Evolutionary conservation across 2,113 vertebrate species (phyloP).

Genomic region (Nesogale talazaci): DNA sequence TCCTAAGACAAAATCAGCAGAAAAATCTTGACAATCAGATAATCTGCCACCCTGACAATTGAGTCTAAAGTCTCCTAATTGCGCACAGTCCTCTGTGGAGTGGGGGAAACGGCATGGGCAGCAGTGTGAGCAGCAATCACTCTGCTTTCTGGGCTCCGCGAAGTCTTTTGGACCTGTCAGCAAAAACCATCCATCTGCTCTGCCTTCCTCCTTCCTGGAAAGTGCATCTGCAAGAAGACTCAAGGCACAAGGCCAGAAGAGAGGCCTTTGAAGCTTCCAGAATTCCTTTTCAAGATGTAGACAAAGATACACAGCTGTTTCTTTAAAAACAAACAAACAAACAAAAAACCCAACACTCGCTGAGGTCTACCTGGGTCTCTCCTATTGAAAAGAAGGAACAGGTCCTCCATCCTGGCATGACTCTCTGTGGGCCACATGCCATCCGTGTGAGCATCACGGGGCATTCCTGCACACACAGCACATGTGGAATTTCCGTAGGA

Average conservation of each 20-base stretch:
- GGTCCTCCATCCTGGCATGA: rapidly evolving
- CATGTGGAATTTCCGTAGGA: background rate
- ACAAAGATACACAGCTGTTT: background rate
- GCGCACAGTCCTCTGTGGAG: slow-evolving; percentile 30
- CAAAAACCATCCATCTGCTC: slow-evolving; percentile 49
- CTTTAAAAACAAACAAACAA: background rate
- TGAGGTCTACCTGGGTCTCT: rapidly evolving
- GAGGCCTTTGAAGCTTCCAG: background rate
- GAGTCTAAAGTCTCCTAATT: slow-evolving; percentile 70
- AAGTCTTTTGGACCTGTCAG: slow-evolving; percentile 62
- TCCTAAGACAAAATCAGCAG: slow-evolving; percentile 56
- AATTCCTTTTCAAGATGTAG: slow-evolving; percentile 1
- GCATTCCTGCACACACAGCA: background rate
- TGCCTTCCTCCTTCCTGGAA: background rate
- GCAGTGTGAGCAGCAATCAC: slow-evolving; percentile 5
- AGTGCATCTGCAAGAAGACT: slow-evolving; percentile 22
- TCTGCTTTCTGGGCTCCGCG: slow-evolving; percentile 43
- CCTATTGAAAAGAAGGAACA: background rate
- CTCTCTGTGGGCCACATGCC: background rate
- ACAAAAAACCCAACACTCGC: background rate
- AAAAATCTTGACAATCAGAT: slow-evolving; percentile 60
- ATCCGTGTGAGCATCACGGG: background rate
- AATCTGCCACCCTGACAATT: slow-evolving; percentile 65
- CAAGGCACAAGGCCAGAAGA: slow-evolving; percentile 38
- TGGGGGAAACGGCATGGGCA: background rate